Base-by-base conservation (phyloP, 2,888 invertebrate genomes). In the Oligia fasciuncula region DNA sequence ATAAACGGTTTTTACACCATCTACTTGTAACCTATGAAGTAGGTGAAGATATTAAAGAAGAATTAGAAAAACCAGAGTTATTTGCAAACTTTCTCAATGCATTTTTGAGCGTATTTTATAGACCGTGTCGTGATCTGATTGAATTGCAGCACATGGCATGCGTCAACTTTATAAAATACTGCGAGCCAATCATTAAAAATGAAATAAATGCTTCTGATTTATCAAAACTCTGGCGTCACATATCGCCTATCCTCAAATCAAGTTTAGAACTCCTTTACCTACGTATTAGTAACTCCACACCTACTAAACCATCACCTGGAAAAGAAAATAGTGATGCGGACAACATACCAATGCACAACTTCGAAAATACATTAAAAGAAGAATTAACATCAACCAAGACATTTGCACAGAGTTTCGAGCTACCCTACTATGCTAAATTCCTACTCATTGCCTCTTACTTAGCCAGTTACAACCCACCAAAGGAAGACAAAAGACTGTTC, bases 401-500 rank as follows among this genome's bases (percentile, higher is more conserved):
- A 51, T 95, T 98, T 88, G 97, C 97, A 0, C 97, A 97, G 85
- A 98, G 98, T 74, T 97, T 98, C 57, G 98, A 98, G 91, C 92
- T 99, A 6, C 99, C 99, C 0, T 99, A 98, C 92, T 99, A 99
- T 94, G 98, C 99, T 0, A 99, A 99, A 94, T 99, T 97, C 93
- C 97, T 99, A 60, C 96, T 99, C 5, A 98, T 99, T 49, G 99
- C 99, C 13, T 98, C 99, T 0, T 99, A 98, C 93, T 96, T 99
- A 81, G 99, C 99, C 0, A 99, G 99, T 57, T 98, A 99, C 93
- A 99, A 99, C 94, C 98, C 99, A 2, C 97, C 98, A 0, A 98
- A 98, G 89, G 98, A 98, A 87, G 99, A 99, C 93, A 98, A 98
- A 91, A 96, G 98, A 70, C 96, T 99, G 68, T 99, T 99, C 93